Conservation (phyloP, 92 coral and sea anemone species). For the Porites evermanni region DNA sequence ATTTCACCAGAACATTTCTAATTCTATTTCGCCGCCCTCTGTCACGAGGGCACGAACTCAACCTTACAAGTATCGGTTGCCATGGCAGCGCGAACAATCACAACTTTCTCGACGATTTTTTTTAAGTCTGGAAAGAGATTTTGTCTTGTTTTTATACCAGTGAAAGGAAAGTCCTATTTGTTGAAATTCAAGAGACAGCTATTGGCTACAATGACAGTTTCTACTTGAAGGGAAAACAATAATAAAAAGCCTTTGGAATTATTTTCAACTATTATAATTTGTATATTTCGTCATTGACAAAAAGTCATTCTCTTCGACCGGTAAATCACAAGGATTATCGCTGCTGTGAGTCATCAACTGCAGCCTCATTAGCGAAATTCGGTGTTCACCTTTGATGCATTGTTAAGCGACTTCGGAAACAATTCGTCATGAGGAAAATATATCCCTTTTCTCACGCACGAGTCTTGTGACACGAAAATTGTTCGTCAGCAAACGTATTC, state of each 20-base stretch:
- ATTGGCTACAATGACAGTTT: neutral
- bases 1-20: too few species aligned
- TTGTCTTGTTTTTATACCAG: too few species aligned
- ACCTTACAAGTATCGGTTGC: neutral
- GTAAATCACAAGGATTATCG: neutral
- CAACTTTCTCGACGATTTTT: neutral
- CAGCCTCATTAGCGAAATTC: neutral
- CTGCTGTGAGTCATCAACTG: neutral
- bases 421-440: conserved; percentile 41
- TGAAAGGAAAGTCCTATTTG: neutral
- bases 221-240: neutral
- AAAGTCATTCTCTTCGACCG: neutral
- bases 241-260: neutral
- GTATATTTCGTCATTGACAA: neutral
- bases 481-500: neutral
- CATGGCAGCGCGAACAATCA: neutral
- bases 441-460: conserved; percentile 8
- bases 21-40: too few species aligned
- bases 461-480: conserved; percentile 32
- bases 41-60: too few species aligned
- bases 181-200: neutral
- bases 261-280: neutral
- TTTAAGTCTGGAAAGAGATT: neutral
- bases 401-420: conserved; percentile 21
- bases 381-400: conserved; percentile 17